These are phyloP conservation scores for Ciona savignyi DNA, from an alignment of 23 tunicate species.

Conservation along the genomic window DNA sequence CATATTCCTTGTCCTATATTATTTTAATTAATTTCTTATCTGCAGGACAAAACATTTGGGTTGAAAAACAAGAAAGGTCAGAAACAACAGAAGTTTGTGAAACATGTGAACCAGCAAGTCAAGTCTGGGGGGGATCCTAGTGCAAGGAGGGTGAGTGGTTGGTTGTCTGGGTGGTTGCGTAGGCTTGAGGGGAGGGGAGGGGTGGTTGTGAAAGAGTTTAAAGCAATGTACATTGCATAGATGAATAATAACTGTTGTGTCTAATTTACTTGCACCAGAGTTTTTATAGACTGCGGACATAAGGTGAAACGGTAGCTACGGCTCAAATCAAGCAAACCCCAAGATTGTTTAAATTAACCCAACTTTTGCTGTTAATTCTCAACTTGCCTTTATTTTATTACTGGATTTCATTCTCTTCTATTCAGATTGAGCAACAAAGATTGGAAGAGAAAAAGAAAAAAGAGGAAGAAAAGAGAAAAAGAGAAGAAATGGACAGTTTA, in stretches of 20 bases:
- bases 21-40: conserved; percentile 3
- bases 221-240: too few relatives aligned
- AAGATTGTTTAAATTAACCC: too few relatives aligned
- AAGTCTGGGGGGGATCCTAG: conserved; percentile 58
- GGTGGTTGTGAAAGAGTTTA: too few relatives aligned
- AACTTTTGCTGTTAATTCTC: too few relatives aligned
- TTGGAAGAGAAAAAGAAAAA: conserved; percentile 61
- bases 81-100: conserved; percentile 96
- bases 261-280: too few relatives aligned
- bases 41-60: conserved; percentile 97
- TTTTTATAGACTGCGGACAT: too few relatives aligned
- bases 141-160: conserved; percentile 51
- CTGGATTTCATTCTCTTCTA: neutral
- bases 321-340: too few relatives aligned
- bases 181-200: too few relatives aligned
- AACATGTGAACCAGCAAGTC: conserved; percentile 92
- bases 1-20: neutral
- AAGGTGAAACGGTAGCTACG: too few relatives aligned
- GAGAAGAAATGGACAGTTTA: conserved; percentile 64
- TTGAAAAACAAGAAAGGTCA: conserved; percentile 94
- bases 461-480: conserved; percentile 60
- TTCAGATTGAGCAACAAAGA: conserved; percentile 46
- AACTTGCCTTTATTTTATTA: too few relatives aligned
- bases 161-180: too few relatives aligned
- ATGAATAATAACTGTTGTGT: too few relatives aligned